Evolutionary conservation across 2,888 invertebrate genomes (phyloP).

Genomic region (Nomada fucata): DNA sequence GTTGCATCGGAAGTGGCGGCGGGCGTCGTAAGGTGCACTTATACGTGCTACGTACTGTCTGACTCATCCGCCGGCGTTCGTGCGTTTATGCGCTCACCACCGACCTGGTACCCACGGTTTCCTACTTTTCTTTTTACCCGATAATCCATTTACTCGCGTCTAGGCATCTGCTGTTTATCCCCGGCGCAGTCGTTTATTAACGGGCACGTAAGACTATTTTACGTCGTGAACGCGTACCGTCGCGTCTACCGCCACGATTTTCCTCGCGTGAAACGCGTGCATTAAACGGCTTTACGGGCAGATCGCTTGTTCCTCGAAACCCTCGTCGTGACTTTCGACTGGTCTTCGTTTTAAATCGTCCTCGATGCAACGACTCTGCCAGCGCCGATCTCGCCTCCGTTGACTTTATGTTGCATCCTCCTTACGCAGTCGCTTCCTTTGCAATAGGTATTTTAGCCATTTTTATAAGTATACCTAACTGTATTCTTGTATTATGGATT

Average conservation of each 20-base stretch:
- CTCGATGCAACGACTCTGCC: conserved; percentile 24
- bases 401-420: conserved; percentile 7
- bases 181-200: conserved; percentile 48
- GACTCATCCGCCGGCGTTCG: conserved; percentile 3
- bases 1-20: not conserved
- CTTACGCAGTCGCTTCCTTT: too few relatives aligned
- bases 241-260: conserved; percentile 7
- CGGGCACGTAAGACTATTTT: conserved; percentile 34
- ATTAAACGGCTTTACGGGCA: conserved; percentile 40
- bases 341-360: conserved; percentile 7
- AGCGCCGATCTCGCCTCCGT: not conserved
- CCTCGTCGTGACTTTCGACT: not conserved
- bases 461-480: too few relatives aligned
- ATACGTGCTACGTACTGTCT: too few relatives aligned
- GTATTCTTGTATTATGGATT: too few relatives aligned
- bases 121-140: conserved; percentile 51
- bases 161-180: conserved; percentile 43
- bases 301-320: conserved; percentile 38
- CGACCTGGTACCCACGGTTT: conserved; percentile 5
- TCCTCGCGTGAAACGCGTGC: conserved; percentile 42
- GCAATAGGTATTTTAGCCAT: too few relatives aligned
- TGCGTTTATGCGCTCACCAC: not conserved
- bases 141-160: conserved; percentile 39
- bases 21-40: conserved; percentile 3
- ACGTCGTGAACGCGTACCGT: not conserved